Conservation (phyloP, 23 tunicate genomes). For the Aplidium turbinatum region DNA sequence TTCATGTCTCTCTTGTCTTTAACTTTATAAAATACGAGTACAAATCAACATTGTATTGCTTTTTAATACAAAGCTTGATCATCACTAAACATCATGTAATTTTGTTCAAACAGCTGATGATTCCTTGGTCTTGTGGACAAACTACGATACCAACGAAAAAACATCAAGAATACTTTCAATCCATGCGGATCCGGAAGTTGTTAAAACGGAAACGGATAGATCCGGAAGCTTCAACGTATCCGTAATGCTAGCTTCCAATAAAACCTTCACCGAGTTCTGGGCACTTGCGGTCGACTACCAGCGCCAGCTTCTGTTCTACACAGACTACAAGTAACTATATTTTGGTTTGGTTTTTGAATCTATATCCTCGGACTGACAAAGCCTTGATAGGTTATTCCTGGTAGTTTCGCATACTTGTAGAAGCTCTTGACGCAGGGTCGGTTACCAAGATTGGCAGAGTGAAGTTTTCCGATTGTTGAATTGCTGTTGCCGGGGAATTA, state of each 20-base stretch:
- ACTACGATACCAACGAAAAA: slow-evolving; percentile 11
- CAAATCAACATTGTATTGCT: too few species aligned
- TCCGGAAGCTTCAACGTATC: neutral
- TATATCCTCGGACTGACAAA: too few species aligned
- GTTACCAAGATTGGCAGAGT: too few species aligned
- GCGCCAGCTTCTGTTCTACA: neutral
- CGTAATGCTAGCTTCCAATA: neutral
- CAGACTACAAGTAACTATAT: neutral
- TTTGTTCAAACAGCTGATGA: slow-evolving; percentile 62
- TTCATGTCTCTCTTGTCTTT: neutral
- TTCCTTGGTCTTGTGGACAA: slow-evolving; percentile 63
- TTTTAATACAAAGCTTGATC: neutral
- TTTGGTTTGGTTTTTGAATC: too few species aligned
- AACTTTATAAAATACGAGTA: too few species aligned
- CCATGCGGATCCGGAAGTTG: slow-evolving; percentile 90
- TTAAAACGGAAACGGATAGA: neutral
- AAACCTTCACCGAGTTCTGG: slow-evolving; percentile 9
- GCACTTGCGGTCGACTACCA: neutral
- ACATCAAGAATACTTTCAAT: slow-evolving; percentile 15
- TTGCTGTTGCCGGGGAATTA: too few species aligned
- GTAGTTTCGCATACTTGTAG: too few species aligned
- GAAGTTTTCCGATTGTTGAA: too few species aligned
- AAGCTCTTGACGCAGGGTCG: too few species aligned
- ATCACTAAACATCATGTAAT: neutral
- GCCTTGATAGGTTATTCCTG: too few species aligned